Evolutionary conservation across 30 jellyfish, hydroid and myxozoan genomes (phyloP).

Genomic region (Mastigias papua): DNA sequence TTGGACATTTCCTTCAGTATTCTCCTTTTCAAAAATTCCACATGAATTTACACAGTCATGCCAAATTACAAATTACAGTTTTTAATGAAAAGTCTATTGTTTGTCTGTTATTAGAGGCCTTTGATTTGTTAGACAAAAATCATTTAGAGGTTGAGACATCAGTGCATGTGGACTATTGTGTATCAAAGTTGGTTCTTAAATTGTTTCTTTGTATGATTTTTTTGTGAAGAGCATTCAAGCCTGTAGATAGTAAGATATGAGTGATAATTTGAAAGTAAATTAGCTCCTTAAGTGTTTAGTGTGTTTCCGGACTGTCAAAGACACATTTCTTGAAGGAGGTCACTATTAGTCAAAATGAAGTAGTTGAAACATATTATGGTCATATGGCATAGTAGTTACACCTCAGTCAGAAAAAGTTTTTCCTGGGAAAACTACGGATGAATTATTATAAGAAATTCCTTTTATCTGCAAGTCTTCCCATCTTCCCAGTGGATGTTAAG

Average conservation of each 20-base stretch:
- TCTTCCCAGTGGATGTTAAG: not conserved
- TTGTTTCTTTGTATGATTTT: not conserved
- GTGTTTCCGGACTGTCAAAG: not conserved
- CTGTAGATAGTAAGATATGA: not conserved
- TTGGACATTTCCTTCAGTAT: too few species aligned
- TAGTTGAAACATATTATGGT: not conserved
- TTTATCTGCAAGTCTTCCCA: not conserved
- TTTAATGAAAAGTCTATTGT: too few species aligned
- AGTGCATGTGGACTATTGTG: not conserved
- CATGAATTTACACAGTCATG: not conserved
- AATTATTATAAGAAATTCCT: too few species aligned
- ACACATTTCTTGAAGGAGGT: not conserved
- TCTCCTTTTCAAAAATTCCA: not conserved
- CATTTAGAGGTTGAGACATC: not conserved
- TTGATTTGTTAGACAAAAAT: not conserved
- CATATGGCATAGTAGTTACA: not conserved
- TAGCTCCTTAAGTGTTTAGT: not conserved
- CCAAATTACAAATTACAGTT: not conserved
- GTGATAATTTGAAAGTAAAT: not conserved
- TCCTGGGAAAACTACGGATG: not conserved
- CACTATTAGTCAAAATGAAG: not conserved
- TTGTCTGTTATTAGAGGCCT: not conserved
- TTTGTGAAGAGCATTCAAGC: not conserved
- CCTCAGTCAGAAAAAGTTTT: not conserved
- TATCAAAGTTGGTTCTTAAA: not conserved